These are phyloP conservation scores for Eubucco bourcierii DNA, from an alignment of 2,113 vertebrate species.

Conservation along the genomic window DNA sequence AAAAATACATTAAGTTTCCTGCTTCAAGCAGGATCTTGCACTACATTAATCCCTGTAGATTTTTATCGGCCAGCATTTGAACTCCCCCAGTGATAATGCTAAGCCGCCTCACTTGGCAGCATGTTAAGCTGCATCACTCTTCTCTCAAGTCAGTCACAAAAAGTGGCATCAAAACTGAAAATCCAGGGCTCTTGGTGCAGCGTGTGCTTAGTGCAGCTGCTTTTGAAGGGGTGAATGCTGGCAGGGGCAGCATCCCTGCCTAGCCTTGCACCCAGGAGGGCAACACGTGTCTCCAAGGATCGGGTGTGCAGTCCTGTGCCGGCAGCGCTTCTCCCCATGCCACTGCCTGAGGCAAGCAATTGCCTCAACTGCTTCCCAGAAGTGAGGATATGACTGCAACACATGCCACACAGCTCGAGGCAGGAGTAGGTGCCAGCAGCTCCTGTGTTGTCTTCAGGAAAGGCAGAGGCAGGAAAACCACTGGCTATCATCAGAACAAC, in stretches of 20 bases:
- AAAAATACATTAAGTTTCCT: neutral
- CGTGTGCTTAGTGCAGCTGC: neutral
- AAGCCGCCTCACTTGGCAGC: neutral
- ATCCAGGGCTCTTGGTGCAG: neutral
- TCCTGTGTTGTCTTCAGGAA: neutral
- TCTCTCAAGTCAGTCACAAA: neutral
- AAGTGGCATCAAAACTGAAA: rapidly evolving
- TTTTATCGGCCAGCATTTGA: neutral
- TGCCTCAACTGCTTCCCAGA: neutral
- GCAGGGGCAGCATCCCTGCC: rapidly evolving
- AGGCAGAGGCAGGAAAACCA: neutral
- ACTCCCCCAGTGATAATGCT: neutral
- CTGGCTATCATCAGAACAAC: neutral
- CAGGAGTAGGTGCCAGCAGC: neutral
- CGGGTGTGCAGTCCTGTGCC: rapidly evolving
- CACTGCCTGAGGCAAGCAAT: rapidly evolving
- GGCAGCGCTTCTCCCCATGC: rapidly evolving
- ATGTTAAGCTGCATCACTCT: rapidly evolving
- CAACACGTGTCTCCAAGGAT: rapidly evolving
- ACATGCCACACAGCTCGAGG: rapidly evolving
- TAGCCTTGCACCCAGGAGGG: rapidly evolving
- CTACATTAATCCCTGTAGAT: neutral
- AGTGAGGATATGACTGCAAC: neutral
- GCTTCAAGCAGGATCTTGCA: constrained; percentile 3
- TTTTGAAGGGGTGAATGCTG: neutral